Evolutionary conservation across 2,113 vertebrate species (phyloP), one percentile per base, ranked within the genome.

Genomic region (Elaphurus davidianus): DNA sequence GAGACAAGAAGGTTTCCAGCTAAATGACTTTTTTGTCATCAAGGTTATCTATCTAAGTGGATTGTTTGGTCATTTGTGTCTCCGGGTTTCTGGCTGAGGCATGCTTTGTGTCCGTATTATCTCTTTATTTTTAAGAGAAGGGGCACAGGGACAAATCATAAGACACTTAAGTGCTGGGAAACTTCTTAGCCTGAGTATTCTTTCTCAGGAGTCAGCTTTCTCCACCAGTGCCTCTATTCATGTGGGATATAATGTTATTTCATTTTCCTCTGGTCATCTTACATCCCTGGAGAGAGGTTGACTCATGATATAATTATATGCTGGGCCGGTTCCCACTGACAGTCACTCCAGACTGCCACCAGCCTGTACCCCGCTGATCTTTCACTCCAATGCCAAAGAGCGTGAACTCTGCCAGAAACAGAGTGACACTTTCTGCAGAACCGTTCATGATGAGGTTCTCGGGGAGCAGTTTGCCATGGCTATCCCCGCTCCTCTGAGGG

Each of bases 261-360:
- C 98, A 96, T 96, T 98, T 97, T 98, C 97, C 98, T 95, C 97
- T 97, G 96, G 98, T 98, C 97, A 90, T 98, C 92, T 98, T 96
- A 96, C 96, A 82, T 98, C 98, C 98, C 97, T 97, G 87, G 97
- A 98, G 98, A 98, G 97, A 86, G 59, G 87, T 96, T 98, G 98
- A 98, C 98, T 98, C 98, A 98, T 97, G 97, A 91, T 97, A 97
- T 98, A 98, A 98, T 98, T 98, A 98, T 92, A 98, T 54, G 96
- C 97, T 96, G 25, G 9, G 96, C 81, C 91, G 3, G 96, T 98
- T 98, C 97, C 97, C 98, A 97, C 96, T 98, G 90, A 96, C 79
- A 98, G 81, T 86, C 87, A 28, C 91, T 98, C 82, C 45, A 81
- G 91, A 54, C 87, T 59, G 96, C 95, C 87, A 84, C 89, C 94